A percentile compares a stretch with the other conserved stretches of the same genome.
Evolutionary conservation across 1,140 invertebrate genomes (phyloP).

Genomic region (Philopotamus ludificatus): DNA sequence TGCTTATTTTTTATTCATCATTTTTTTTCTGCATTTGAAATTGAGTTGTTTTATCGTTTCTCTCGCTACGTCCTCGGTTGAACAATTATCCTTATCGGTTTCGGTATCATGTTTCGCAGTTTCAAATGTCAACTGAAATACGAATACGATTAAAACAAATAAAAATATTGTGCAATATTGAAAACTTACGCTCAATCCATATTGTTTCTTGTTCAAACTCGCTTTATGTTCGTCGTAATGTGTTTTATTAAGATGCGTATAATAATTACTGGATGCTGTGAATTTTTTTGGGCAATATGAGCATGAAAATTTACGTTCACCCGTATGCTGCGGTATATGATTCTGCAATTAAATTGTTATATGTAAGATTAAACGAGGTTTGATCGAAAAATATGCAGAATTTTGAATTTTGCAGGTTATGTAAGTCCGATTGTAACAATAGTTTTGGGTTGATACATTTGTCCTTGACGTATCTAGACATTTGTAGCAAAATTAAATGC

Average conservation of each 20-base stretch:
- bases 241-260: conserved; percentile 33
- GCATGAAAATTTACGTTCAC: conserved; percentile 27
- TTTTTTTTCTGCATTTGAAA: not conserved
- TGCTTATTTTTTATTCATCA: no score
- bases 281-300: conserved; percentile 31
- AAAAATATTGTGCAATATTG: not conserved
- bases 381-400: no score
- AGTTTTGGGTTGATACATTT: no score
- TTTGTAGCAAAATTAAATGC: no score
- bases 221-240: conserved; percentile 30
- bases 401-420: no score
- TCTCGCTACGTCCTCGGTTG: not conserved
- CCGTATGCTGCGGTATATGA: conserved; percentile 32
- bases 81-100: not conserved
- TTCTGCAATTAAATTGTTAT: conserved; percentile 23
- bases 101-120: not conserved
- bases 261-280: conserved; percentile 32
- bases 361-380: no score
- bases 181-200: not conserved
- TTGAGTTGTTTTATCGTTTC: not conserved
- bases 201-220: not conserved
- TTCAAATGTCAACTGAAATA: not conserved
- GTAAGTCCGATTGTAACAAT: no score
- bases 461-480: no score
- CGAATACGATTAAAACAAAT: not conserved